Base-by-base conservation (phyloP, 2,888 invertebrate genomes). In the Frankliniella intonsa region DNA sequence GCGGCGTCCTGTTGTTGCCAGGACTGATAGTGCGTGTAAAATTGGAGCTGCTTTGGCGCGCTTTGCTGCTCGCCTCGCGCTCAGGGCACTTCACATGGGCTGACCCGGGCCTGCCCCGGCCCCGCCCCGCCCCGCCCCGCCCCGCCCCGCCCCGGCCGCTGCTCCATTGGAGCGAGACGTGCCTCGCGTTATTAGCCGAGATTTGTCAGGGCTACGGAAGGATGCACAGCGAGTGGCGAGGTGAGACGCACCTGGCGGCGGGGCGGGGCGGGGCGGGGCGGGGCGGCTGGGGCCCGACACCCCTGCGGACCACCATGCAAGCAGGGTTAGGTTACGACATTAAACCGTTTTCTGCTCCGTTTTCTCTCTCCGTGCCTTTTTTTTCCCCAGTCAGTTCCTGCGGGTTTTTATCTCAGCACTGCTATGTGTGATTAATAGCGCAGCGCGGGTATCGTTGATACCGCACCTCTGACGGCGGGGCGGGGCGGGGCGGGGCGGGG, bases 201-300 rank as follows among this genome's bases (percentile, higher is more conserved):
- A 76, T 76, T 76, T 76, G 69, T 76, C 69, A 76, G 69, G 69
- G 69, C 69, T 76, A 76, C 69, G 69, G 69, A 25, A 76, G 25
- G 69, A 25, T 76, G 69, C 69, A 25, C 69, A 76, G 38, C 69
- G 12, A 76, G 69, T 25, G 69, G 69, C 69, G 22, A 22, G 69
- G 22, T 19, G 69, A 22, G 69, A 76, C 69, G 25, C 69, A 76
- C 69, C 69, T 76, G 69, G 22, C 9, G 69, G 69, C 69, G 14
- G 55, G 55, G 12, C 62, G 62, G 14, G 38, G 38, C 38, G 38
- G 38, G 38, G 38, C 38, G 62, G n/a, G 62, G 62, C 62, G 62
- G 19, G 17, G 62, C 62, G 3, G 55, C 55, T 17, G 55, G 55
- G 55, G 17, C 55, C 17, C 55, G 55, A 5, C 55, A 19, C 14